phyloP scores from a whole-genome alignment of 2,797 vertebrate genomes.

The Cossypha heuglini region DNA sequence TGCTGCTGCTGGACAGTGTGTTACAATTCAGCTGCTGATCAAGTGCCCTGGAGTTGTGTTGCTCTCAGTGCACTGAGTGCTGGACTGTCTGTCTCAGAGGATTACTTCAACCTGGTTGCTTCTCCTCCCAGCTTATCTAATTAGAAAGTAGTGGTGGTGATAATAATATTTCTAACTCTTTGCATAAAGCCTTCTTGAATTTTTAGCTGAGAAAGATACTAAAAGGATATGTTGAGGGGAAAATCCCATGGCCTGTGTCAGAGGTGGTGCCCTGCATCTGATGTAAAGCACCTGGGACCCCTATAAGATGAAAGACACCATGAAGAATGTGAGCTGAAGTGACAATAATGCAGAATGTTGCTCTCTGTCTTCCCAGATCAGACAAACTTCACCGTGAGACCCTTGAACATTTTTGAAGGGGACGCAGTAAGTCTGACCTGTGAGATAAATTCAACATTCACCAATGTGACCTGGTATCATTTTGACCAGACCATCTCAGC shows the following conservation, averaged over 20 bases:
- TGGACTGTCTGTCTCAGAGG: background rate
- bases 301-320: background rate
- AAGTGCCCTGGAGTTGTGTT: background rate
- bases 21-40: background rate
- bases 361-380: constrained; percentile 57
- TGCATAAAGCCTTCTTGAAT: background rate
- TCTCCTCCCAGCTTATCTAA: background rate
- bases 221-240: background rate
- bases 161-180: background rate
- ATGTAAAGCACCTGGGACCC: background rate
- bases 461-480: constrained; percentile 48
- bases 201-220: background rate
- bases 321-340: background rate
- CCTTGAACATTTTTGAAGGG: constrained; percentile 64
- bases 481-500: background rate
- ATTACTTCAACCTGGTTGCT: background rate
- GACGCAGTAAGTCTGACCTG: constrained; percentile 66
- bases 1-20: background rate
- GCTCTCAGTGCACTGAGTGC: background rate
- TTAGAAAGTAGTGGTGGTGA: background rate
- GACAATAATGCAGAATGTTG: background rate
- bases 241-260: background rate
- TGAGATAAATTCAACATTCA: constrained; percentile 1
- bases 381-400: constrained; percentile 43
- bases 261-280: background rate